Evolutionary conservation across 2,888 invertebrate species (phyloP).

Genomic region (Rhabditoides inermis): DNA sequence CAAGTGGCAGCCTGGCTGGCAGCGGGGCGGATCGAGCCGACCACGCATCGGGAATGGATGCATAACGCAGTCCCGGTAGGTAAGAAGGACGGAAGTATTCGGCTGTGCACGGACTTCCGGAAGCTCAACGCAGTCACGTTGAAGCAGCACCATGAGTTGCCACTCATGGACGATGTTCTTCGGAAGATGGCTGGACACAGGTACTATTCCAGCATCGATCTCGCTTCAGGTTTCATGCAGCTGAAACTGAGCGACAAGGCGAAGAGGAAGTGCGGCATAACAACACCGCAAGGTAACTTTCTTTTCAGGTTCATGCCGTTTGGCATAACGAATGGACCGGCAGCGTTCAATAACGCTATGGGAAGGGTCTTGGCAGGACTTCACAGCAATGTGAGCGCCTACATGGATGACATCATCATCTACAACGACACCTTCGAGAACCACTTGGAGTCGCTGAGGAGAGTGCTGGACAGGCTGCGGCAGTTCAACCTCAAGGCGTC

Average conservation of each 20-base stretch:
- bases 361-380: conserved; percentile 10
- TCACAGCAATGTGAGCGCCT: conserved; percentile 8
- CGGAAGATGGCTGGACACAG: conserved; percentile 6
- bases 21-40: no score
- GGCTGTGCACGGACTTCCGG: conserved; percentile 29
- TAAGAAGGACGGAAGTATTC: conserved; percentile 28
- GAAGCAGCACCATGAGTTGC: conserved; percentile 22
- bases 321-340: conserved; percentile 16
- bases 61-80: no score
- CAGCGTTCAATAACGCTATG: conserved; percentile 13
- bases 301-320: conserved; percentile 11
- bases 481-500: conserved; percentile 13
- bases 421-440: conserved; percentile 6
- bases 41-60: no score
- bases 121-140: conserved; percentile 19
- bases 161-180: conserved; percentile 17
- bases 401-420: conserved; percentile 20
- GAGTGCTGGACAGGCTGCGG: conserved; percentile 12
- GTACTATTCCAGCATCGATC: conserved; percentile 15
- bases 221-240: conserved; percentile 19
- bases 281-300: conserved; percentile 9
- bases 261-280: conserved; percentile 9
- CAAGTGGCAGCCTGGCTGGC: no score
- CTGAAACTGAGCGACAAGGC: conserved; percentile 6
- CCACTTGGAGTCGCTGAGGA: conserved; percentile 8